Base-by-base conservation (phyloP, 1,140 invertebrate species). In the Hycleus phaleratus region DNA sequence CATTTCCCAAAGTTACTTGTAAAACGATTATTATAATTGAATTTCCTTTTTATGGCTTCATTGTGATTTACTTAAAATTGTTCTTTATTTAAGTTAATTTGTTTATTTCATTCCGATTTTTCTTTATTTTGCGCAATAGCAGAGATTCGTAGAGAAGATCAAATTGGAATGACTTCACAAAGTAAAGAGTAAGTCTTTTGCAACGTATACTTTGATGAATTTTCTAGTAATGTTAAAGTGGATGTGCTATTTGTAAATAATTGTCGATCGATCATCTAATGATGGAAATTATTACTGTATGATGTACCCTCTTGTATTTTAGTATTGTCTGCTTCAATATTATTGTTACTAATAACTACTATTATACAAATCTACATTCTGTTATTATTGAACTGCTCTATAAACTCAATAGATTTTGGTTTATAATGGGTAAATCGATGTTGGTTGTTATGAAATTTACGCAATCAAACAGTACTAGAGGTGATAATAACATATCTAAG, bases 281-380 rank as follows among this genome's bases (percentile, higher is more conserved):
- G 43, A 52, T 52, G 45, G 44, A 53, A 45, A 53, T 53, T 46
- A 53, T 52, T 53, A 53, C 51, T 44, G 46, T 53, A 53, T 53
- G 51, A 53, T 46, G 44, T 53, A 53, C 51, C 38, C 51, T 32
- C 40, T 42, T 46, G 46, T 53, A 45, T 53, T 53, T 45, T 53
- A 53, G 44, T 53, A 53, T 44, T 42, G 51, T 46, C 51, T 44
- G 45, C 50, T 53, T 46, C 10, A 46, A 25, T 45, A 45, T 53
- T 53, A 53, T 53, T 53, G 51, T 53, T 53, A 46, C 51, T 53
- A 53, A 53, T 53, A 53, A 53, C 51, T 32, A 12, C 51, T 11
- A 53, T 53, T 53, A 46, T 53, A 9, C 43, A n/a, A 42, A 53
- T 45, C 46, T 45, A 53, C 32, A 53, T 53, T 53, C 46, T 26